Conservation (phyloP, 2,113 vertebrate genomes). For the Hemiscyllium ocellatum region DNA sequence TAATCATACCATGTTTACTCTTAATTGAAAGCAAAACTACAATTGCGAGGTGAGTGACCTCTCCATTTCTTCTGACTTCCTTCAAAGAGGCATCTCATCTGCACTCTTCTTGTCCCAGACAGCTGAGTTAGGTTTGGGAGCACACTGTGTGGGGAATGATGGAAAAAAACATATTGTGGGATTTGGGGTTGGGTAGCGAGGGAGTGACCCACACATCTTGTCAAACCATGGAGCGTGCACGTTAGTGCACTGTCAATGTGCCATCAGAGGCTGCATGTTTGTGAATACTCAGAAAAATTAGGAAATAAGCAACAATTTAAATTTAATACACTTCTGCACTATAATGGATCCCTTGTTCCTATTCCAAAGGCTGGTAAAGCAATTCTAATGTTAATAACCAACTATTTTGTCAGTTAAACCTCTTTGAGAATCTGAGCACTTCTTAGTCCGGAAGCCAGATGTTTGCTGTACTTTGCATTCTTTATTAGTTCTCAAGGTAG, state of each 20-base stretch:
- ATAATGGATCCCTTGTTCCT: slow-evolving; percentile 35
- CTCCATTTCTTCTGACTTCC: background rate
- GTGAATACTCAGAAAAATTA: slow-evolving; percentile 16
- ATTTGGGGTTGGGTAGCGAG: background rate
- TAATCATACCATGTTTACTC: background rate
- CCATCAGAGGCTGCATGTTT: background rate
- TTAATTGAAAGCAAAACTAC: background rate
- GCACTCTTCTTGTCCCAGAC: background rate
- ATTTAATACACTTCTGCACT: slow-evolving; percentile 32
- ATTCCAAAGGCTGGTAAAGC: slow-evolving; percentile 36
- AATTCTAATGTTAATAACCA: slow-evolving; percentile 38
- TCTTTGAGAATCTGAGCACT: slow-evolving; percentile 58
- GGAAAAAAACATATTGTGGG: background rate
- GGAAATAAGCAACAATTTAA: slow-evolving; percentile 23
- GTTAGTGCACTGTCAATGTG: background rate
- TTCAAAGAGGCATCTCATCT: background rate
- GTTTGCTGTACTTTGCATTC: slow-evolving; percentile 77
- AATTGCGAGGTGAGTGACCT: background rate
- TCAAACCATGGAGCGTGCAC: background rate
- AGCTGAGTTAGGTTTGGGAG: background rate
- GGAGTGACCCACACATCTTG: background rate
- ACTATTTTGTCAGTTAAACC: slow-evolving; percentile 38
- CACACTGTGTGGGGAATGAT: background rate
- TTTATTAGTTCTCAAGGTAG: slow-evolving; percentile 86
- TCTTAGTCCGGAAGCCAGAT: slow-evolving; percentile 74